These are phyloP conservation scores for Brachionus rotundiformis DNA, from an alignment of 1,140 invertebrate genomes.

Conservation along the genomic window DNA sequence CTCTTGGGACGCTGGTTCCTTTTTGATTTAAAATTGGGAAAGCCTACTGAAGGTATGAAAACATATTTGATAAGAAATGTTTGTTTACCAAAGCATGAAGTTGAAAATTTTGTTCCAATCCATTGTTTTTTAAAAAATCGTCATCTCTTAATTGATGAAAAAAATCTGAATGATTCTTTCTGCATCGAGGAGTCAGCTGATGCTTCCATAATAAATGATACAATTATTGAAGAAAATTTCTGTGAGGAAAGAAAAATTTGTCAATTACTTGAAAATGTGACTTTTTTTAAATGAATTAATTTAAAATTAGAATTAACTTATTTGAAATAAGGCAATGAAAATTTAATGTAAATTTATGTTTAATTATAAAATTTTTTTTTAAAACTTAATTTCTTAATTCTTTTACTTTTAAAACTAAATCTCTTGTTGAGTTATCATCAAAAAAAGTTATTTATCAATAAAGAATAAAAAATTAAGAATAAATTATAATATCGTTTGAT, in stretches of 20 bases:
- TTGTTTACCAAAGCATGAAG: background rate
- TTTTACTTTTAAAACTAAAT: too few species aligned
- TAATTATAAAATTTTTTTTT: too few species aligned
- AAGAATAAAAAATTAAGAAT: too few species aligned
- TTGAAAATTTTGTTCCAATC: constrained; percentile 4
- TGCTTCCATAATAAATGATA: constrained; percentile 17
- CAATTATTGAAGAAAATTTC: background rate
- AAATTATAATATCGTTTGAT: background rate
- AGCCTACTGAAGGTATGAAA: background rate
- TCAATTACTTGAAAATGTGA: background rate
- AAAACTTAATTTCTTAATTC: too few species aligned
- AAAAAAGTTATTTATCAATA: too few species aligned
- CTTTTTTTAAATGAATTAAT: background rate
- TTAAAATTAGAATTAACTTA: background rate
- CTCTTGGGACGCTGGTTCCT: constrained; percentile 12
- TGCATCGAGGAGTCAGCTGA: background rate
- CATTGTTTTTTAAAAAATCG: background rate
- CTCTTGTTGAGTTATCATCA: too few species aligned
- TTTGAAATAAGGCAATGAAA: too few species aligned
- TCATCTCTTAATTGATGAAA: background rate
- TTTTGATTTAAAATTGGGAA: background rate
- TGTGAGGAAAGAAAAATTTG: background rate
- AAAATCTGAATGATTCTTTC: background rate
- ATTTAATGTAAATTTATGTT: too few species aligned
- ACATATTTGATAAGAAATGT: background rate